Conservation (phyloP, 2,113 vertebrate species). For the Bujurquina vittata region DNA sequence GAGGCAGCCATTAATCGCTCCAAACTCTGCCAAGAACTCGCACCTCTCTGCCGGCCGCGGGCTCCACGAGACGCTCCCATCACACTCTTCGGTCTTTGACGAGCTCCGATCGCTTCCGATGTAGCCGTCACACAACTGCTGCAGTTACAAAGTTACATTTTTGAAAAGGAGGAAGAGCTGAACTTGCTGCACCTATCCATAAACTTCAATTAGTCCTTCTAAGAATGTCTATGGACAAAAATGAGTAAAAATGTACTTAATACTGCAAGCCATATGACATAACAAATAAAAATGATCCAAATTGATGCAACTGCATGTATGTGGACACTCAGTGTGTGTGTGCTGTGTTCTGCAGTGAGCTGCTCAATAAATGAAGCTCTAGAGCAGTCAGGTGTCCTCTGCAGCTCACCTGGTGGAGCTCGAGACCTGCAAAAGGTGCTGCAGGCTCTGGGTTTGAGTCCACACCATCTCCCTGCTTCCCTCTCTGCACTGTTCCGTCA, state of each 20-base stretch:
- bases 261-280: neutral
- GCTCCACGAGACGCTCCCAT: constrained; percentile 28
- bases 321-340: neutral
- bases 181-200: no score
- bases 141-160: neutral
- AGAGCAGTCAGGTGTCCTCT: no score
- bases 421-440: no score
- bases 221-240: neutral
- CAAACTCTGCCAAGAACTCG: constrained; percentile 29
- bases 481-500: no score
- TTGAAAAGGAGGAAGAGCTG: neutral
- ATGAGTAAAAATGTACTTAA: neutral
- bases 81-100: constrained; percentile 10
- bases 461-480: no score
- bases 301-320: neutral
- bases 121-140: neutral
- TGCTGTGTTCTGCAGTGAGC: neutral
- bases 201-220: neutral
- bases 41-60: constrained; percentile 42
- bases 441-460: no score
- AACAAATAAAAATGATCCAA: neutral
- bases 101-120: neutral
- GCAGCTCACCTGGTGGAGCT: no score
- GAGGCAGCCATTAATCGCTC: constrained; percentile 56
- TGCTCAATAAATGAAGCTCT: no score